Evolutionary conservation across 2,113 vertebrate genomes (phyloP), one percentile per base, ranked within the genome.

Genomic region (Pterocles gutturalis): DNA sequence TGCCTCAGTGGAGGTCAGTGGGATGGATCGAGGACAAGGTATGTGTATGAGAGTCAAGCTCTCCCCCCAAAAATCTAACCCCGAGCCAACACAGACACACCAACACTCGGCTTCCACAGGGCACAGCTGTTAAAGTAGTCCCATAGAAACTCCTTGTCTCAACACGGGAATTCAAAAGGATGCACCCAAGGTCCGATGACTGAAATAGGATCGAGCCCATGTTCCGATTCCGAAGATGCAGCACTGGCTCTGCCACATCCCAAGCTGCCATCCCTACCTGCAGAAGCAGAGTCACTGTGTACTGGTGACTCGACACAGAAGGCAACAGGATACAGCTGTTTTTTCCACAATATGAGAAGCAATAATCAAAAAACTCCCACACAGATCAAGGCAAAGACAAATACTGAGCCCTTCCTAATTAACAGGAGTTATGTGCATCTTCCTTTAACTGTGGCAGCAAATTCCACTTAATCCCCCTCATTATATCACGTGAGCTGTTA

Each of bases 381-480:
- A 43, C 26, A 54, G 62, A 91, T 61, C 51, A 73, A 80, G 65
- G 43, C 46, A 17, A 25, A 7, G 43, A 34, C 29, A 60, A 90
- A 84, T 11, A 1, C 38, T 21, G 87, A 48, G 55, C 83, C 53
- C 31, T 85, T 90, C 61, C 89, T 5, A 76, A 17, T 88, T 91
- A 94, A 46, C 16, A 38, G 83, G 89, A 94, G 66, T 71, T 65
- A 49, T 0, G 3, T 9, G 85, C 89, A 41, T 76, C 81, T 82
- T 77, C 71, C 84, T 69, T 55, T 34, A 67, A 75, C 45, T 8
- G 54, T 21, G 89, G 54, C 83, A 87, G 89, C 83, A 92, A 97
- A 97, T 92, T 83, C 88, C 83, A 70, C 73, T 84, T 71, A 83
- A 95, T 84, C 84, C 78, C 45, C 69, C 94, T 96, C 86, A 79